phyloP scores from a whole-genome alignment of 2,888 invertebrate genomes.

The Phyto melanocephala region DNA sequence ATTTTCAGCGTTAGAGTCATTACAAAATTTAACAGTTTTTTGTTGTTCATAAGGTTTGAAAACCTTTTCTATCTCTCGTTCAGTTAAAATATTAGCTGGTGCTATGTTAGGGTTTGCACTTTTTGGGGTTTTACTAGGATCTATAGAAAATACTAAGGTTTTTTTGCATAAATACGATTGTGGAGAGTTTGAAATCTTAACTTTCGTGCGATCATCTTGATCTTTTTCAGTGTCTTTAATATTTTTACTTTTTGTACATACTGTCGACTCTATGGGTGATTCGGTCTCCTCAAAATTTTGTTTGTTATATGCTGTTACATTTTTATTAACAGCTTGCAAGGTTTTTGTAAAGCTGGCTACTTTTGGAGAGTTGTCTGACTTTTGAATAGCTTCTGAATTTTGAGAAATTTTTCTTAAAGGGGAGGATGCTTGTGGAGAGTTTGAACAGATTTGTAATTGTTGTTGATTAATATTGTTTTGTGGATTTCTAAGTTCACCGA shows the following conservation, averaged over 20 bases:
- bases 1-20: background rate
- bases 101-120: background rate
- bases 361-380: background rate
- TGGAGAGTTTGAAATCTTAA: background rate
- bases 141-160: background rate
- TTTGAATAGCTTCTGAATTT: background rate
- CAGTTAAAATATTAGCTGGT: background rate
- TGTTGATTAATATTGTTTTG: background rate
- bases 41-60: slow-evolving; percentile 13
- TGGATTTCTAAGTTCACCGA: background rate
- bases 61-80: slow-evolving; percentile 31
- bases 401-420: background rate
- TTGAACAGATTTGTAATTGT: background rate
- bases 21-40: background rate
- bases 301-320: too few species aligned
- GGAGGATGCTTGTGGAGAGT: background rate
- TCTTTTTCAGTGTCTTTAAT: too few species aligned
- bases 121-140: background rate
- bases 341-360: background rate
- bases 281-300: too few species aligned
- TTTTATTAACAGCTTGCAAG: too few species aligned
- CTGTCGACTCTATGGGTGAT: too few species aligned
- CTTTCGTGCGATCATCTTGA: too few species aligned
- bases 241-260: too few species aligned
- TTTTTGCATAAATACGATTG: background rate